phyloP scores from a whole-genome alignment of 2,888 invertebrate species.

The Buathra laborator region DNA sequence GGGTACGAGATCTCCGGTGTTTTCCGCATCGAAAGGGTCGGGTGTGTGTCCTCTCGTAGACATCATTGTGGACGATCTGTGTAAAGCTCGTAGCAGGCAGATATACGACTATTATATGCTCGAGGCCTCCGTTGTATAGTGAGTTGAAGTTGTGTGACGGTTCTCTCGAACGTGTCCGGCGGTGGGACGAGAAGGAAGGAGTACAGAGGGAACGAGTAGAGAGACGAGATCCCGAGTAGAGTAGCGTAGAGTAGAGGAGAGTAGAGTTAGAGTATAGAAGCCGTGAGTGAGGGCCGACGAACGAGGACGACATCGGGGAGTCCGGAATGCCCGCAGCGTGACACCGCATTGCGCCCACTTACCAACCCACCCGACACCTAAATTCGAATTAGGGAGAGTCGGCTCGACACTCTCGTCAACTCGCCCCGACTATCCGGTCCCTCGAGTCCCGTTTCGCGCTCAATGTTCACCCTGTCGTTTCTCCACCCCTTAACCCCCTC shows the following conservation, averaged over 20 bases:
- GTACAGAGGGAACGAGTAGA: neutral
- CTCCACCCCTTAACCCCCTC: constrained; percentile 35
- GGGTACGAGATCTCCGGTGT: neutral
- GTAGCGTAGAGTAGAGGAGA: neutral
- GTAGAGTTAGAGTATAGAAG: constrained; percentile 12
- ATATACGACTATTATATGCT: neutral
- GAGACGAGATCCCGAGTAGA: constrained; percentile 11
- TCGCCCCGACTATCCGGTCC: constrained; percentile 62
- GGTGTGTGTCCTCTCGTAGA: neutral
- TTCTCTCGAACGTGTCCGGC: constrained; percentile 42
- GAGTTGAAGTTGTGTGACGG: constrained; percentile 51
- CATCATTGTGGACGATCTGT: neutral
- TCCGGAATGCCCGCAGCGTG: constrained; percentile 81
- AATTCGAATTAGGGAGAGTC: constrained; percentile 82
- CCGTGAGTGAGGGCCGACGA: constrained; percentile 53
- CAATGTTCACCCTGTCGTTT: constrained; percentile 58
- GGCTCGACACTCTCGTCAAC: constrained; percentile 80
- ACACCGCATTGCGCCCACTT: constrained; percentile 84
- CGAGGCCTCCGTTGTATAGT: constrained; percentile 1
- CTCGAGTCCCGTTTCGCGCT: constrained; percentile 54
- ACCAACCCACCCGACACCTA: constrained; percentile 82
- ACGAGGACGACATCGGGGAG: constrained; percentile 71
- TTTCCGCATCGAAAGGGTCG: neutral
- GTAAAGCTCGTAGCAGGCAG: neutral
- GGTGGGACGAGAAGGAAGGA: constrained; percentile 5